Conservation (phyloP, 2,797 vertebrate genomes). For the Carduelis carduelis region DNA sequence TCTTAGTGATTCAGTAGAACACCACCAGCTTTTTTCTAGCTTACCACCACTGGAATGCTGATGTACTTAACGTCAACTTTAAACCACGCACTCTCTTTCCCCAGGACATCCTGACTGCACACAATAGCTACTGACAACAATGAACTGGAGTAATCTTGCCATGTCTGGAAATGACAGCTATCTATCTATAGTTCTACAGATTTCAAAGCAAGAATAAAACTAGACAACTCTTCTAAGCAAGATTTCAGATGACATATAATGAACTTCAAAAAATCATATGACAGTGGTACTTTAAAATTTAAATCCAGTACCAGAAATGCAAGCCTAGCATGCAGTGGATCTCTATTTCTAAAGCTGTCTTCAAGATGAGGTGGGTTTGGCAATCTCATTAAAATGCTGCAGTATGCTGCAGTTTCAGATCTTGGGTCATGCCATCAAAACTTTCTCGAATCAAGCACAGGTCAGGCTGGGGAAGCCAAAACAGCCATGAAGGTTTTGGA, state of each 20-base stretch:
- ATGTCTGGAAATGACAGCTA: conserved; percentile 77
- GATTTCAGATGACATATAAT: not conserved
- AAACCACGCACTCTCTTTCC: conserved; percentile 78
- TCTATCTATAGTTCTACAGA: conserved; percentile 71
- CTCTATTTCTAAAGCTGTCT: not conserved
- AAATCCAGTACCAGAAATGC: not conserved
- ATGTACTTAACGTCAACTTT: conserved; percentile 65
- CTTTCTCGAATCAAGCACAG: not conserved
- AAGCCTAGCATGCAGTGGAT: not conserved
- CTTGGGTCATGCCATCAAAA: not conserved
- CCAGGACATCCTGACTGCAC: conserved; percentile 98
- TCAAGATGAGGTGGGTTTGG: not conserved
- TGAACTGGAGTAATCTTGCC: conserved; percentile 69
- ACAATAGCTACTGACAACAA: conserved; percentile 88
- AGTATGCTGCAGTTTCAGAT: not conserved
- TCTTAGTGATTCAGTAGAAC: not conserved
- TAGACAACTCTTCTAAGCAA: conserved; percentile 34
- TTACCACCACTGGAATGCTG: conserved; percentile 63
- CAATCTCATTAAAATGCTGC: not conserved
- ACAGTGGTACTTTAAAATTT: not conserved
- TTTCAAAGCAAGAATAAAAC: conserved; percentile 63
- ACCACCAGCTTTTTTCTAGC: conserved; percentile 39
- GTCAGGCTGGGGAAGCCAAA: not conserved
- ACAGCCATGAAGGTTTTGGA: not conserved
- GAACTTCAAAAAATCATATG: not conserved